Conservation (phyloP, 2,888 invertebrate genomes). For the Cryptocephalus moraei region DNA sequence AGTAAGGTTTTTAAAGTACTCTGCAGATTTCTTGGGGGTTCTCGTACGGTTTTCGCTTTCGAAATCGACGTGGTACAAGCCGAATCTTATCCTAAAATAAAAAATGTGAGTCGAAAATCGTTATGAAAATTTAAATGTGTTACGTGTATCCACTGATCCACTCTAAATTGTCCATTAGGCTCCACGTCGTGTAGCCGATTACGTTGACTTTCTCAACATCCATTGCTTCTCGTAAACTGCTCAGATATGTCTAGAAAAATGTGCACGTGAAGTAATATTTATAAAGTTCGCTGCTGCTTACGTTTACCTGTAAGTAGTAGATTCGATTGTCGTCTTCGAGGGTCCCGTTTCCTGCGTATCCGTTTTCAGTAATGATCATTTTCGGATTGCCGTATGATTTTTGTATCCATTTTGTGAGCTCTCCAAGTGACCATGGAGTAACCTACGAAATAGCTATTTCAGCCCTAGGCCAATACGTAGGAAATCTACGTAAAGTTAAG, state of each 20-base stretch:
- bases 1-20: neutral
- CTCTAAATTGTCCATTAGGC: conserved; percentile 27
- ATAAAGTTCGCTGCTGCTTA: neutral
- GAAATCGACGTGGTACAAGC: conserved; percentile 58
- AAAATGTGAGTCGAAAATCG: neutral
- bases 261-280: too few relatives aligned
- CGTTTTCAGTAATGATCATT: conserved; percentile 51
- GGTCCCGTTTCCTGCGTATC: conserved; percentile 42
- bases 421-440: conserved; percentile 46
- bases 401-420: conserved; percentile 49
- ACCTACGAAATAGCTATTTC: too few relatives aligned
- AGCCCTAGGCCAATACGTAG: too few relatives aligned
- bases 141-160: conserved; percentile 38
- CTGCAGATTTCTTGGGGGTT: conserved; percentile 22
- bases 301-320: conserved; percentile 39
- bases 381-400: conserved; percentile 46
- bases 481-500: too few relatives aligned
- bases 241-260: conserved; percentile 34
- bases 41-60: conserved; percentile 45
- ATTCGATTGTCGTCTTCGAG: conserved; percentile 45
- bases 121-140: conserved; percentile 15
- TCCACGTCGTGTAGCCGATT: conserved; percentile 17
- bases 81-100: conserved; percentile 48
- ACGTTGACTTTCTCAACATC: conserved; percentile 30
- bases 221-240: conserved; percentile 28